These are phyloP conservation scores for Cotesia congregata DNA, from an alignment of 2,888 invertebrate genomes.

Conservation along the genomic window DNA sequence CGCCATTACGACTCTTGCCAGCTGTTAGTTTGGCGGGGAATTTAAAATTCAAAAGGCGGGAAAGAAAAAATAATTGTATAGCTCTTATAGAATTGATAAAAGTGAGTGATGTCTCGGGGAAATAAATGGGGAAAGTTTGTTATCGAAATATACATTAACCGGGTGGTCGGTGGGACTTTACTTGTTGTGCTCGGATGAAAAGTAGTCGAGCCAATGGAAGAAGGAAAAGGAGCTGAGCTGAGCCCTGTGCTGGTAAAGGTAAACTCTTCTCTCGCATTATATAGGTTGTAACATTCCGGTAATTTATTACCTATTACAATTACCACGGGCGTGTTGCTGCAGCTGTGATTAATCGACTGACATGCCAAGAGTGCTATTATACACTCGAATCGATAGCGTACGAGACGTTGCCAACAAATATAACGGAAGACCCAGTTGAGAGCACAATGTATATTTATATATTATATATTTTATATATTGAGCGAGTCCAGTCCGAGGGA, in stretches of 20 bases:
- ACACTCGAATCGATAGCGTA: constrained; percentile 47
- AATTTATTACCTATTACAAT: constrained; percentile 59
- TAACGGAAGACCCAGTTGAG: background rate
- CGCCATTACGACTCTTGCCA: too few relatives aligned
- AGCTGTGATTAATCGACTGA: constrained; percentile 57
- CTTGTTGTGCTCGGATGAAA: background rate
- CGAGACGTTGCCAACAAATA: background rate
- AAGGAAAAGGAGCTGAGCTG: constrained; percentile 22
- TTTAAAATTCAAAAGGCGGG: too few relatives aligned
- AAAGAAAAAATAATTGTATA: too few relatives aligned
- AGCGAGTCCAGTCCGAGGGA: background rate
- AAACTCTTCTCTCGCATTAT: background rate
- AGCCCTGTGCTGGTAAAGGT: background rate
- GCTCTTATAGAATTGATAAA: too few relatives aligned
- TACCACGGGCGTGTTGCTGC: constrained; percentile 51
- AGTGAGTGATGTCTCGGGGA: too few relatives aligned
- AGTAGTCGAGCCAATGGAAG: constrained; percentile 18
- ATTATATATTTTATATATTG: background rate
- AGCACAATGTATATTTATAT: background rate
- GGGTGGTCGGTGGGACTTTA: too few relatives aligned
- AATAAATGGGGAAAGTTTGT: too few relatives aligned
- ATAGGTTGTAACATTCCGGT: constrained; percentile 55
- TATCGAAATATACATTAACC: too few relatives aligned
- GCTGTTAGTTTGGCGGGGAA: too few relatives aligned
- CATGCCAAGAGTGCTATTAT: constrained; percentile 41